Percentiles rank a stretch among this genome's conserved stretches.
These are phyloP conservation scores for Ctenopoma kingsleyae DNA, from an alignment of 2,797 vertebrate genomes.

Conservation along the genomic window DNA sequence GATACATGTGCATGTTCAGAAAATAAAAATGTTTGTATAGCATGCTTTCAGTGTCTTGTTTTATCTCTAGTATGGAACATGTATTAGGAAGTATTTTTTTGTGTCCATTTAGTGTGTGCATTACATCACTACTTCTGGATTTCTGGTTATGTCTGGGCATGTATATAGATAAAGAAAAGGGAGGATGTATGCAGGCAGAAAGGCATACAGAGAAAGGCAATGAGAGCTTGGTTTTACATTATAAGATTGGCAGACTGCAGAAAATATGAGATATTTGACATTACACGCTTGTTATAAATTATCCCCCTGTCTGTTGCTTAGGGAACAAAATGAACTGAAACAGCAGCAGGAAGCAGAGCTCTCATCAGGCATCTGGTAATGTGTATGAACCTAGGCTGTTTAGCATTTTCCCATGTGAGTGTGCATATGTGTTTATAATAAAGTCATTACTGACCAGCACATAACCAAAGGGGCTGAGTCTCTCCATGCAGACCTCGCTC, in stretches of 20 bases:
- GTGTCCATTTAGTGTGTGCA: background rate
- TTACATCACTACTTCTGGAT: slow-evolving; percentile 3
- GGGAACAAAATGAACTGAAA: slow-evolving; percentile 59
- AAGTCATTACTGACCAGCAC: slow-evolving; percentile 90
- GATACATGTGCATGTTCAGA: background rate
- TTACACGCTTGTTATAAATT: slow-evolving; percentile 61
- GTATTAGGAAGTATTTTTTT: background rate
- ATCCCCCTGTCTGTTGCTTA: slow-evolving; percentile 54
- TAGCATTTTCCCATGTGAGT: slow-evolving; percentile 30
- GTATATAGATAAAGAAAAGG: background rate
- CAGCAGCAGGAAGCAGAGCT: slow-evolving; percentile 45
- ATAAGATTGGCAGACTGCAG: slow-evolving; percentile 36
- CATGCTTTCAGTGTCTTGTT: background rate
- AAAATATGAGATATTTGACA: slow-evolving; percentile 61
- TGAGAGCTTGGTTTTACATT: slow-evolving; percentile 29
- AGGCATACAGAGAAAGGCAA: slow-evolving; percentile 21
- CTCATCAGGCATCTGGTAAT: slow-evolving; percentile 24
- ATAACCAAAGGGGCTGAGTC: slow-evolving; percentile 94
- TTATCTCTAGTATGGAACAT: background rate
- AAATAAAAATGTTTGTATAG: background rate
- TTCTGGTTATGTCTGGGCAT: slow-evolving; percentile 7
- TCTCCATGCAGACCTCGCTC: slow-evolving; percentile 97
- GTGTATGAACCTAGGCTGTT: slow-evolving; percentile 21
- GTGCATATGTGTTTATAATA: slow-evolving; percentile 53
- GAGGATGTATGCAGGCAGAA: background rate